Base-by-base conservation (phyloP, 1,140 invertebrate species). In the Melanaphis sacchari region DNA sequence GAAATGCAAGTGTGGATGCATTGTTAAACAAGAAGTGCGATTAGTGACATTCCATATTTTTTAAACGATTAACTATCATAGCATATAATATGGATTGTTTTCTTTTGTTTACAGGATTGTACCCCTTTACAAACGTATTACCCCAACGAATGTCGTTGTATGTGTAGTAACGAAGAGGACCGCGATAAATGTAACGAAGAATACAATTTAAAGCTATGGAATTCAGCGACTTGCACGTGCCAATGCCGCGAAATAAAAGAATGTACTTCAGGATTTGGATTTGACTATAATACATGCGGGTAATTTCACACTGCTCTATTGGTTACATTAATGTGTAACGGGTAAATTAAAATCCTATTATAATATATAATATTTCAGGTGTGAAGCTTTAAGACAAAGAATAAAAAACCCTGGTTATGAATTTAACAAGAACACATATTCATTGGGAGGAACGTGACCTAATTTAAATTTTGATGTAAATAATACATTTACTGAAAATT, bases 1-100 rank as follows among this genome's bases (percentile, higher is more conserved):
- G 24, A 95, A 95, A 66, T 97, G 97, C 94, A 95, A 95, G 94
- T 97, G 97, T 94, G 95, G 96, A 52, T 97, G 97, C 94, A 95
- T 94, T 91, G 95, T 96, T 46, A 96, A 96, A 94, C 94, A 94
- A 93, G 94, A 96, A 94, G 96, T 96, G 95, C 95, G 94, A 95
- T 82, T 22, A 85, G 36, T 41, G 24, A 52, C 2, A 52, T n/a
- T 76, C 4, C 15, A 9, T 46, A 18, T 0, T 43, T n/a, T 24
- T 52, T 24, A n/a, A n/a, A 76, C n/a, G 31, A 2, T n/a, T 18
- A n/a, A 36, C 11, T 21, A 8, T 8, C 11, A 38, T 18, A 54
- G 9, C 18, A 31, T 54, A 24, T 5, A 52, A 9, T 9, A n/a
- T 66, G 4, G 31, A 59, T 94, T 94, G 91, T 94, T 92, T 94